These are phyloP conservation scores for Toxotes chatareus DNA, from an alignment of 2,113 vertebrate species.

Conservation along the genomic window DNA sequence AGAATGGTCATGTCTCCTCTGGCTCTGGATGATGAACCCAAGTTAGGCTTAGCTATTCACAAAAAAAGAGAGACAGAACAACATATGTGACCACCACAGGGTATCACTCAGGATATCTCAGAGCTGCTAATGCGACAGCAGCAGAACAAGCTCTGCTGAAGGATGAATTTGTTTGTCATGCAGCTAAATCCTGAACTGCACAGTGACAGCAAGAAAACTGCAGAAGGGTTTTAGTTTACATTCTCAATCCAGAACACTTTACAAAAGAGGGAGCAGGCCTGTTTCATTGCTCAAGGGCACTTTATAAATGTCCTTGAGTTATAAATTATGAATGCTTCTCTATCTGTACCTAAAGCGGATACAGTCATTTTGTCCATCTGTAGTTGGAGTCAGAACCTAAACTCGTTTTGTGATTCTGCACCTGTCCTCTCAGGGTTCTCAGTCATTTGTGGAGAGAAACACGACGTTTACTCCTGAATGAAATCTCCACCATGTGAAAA, in stretches of 20 bases:
- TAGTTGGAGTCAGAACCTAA: neutral
- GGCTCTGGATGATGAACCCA: neutral
- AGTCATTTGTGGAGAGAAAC: neutral
- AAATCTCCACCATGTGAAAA: neutral
- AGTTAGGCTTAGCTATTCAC: neutral
- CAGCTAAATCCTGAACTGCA: conserved; percentile 38
- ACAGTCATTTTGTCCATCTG: neutral
- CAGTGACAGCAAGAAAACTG: conserved; percentile 8
- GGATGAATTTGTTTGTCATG: conserved; percentile 40
- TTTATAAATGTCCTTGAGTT: conserved; percentile 3
- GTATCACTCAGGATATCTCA: neutral
- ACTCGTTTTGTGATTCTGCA: neutral
- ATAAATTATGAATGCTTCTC: neutral
- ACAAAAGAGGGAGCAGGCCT: neutral
- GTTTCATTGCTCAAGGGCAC: conserved; percentile 29
- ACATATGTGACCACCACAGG: neutral
- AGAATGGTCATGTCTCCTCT: neutral
- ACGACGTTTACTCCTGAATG: neutral
- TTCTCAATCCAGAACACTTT: neutral
- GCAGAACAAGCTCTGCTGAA: conserved; percentile 27
- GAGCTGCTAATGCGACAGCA: conserved; percentile 6
- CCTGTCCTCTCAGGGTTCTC: neutral
- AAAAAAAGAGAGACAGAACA: neutral
- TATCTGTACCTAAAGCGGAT: neutral
- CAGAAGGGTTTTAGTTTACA: neutral